A percentile compares a stretch with the other conserved stretches of the same genome.
Conservation (phyloP, 2,113 vertebrate genomes). For the Protobothrops flavoviridis region DNA sequence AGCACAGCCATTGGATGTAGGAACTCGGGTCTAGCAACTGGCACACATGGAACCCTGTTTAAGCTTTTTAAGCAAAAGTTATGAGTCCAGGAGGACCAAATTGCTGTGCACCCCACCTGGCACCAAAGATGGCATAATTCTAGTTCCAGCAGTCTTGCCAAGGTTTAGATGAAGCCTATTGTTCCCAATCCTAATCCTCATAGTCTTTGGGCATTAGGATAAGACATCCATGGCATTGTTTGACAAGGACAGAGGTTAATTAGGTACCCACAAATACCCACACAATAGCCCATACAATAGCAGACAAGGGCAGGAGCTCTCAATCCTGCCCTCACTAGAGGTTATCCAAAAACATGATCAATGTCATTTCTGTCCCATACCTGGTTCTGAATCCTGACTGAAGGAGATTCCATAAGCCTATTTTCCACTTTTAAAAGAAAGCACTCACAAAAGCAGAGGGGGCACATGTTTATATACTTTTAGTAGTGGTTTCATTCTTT, state of each 20-base stretch:
- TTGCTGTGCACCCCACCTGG: too few species aligned
- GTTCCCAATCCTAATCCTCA: neutral
- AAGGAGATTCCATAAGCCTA: neutral
- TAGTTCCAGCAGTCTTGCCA: neutral
- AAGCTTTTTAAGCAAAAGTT: neutral
- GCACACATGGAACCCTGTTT: neutral
- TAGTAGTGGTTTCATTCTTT: neutral
- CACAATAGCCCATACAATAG: neutral
- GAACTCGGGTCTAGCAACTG: neutral
- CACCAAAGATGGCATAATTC: neutral
- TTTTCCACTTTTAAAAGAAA: neutral
- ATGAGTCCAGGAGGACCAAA: neutral
- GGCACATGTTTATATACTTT: neutral
- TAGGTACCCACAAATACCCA: neutral
- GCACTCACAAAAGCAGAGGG: neutral
- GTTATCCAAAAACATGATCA: neutral
- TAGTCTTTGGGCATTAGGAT: neutral
- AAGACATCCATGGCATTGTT: neutral
- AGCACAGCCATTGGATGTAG: neutral
- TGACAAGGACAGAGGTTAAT: neutral
- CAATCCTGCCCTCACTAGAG: neutral
- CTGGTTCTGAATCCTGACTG: neutral
- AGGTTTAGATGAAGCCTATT: neutral
- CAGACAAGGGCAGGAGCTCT: neutral
- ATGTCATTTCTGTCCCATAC: neutral